These are phyloP conservation scores for Tachypleus tridentatus DNA, from an alignment of 1,140 invertebrate species.

Conservation along the genomic window DNA sequence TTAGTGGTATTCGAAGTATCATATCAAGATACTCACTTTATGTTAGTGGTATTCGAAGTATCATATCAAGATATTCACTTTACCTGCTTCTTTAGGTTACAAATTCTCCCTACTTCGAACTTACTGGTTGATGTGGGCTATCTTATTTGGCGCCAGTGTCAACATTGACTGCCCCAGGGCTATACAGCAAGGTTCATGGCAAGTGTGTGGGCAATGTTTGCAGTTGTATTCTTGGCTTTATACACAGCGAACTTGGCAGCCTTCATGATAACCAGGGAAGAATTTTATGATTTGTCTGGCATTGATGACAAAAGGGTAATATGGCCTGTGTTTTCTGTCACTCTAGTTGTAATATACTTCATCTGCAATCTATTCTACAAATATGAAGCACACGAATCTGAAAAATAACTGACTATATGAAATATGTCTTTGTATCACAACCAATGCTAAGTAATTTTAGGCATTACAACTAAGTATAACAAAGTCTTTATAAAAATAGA, in stretches of 20 bases:
- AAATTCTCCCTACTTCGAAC: conserved; percentile 92
- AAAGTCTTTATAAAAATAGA: too few species aligned
- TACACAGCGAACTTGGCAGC: conserved; percentile 96
- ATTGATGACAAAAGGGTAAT: conserved; percentile 63
- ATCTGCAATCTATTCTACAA: too few species aligned
- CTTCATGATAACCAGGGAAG: conserved; percentile 98
- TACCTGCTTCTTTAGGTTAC: conserved; percentile 36
- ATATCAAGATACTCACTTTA: too few species aligned
- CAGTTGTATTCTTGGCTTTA: conserved; percentile 79
- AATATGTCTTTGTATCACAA: too few species aligned
- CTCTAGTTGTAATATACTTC: background rate
- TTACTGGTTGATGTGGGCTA: conserved; percentile 98
- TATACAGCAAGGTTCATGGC: conserved; percentile 90
- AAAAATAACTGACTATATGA: too few species aligned
- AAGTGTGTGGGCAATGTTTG: conserved; percentile 96
- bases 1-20: too few species aligned
- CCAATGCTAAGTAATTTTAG: too few species aligned
- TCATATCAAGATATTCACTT: too few species aligned
- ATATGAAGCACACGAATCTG: too few species aligned
- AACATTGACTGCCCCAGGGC: conserved; percentile 89
- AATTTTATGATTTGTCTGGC: conserved; percentile 87
- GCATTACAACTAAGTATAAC: too few species aligned
- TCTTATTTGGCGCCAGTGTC: conserved; percentile 92
- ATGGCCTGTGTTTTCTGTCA: background rate
- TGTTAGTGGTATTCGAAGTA: too few species aligned